Percentiles rank a stretch among this genome's conserved stretches.
Conservation (phyloP, 2,113 vertebrate species). For the Pseudolaguvia tuberculata region DNA sequence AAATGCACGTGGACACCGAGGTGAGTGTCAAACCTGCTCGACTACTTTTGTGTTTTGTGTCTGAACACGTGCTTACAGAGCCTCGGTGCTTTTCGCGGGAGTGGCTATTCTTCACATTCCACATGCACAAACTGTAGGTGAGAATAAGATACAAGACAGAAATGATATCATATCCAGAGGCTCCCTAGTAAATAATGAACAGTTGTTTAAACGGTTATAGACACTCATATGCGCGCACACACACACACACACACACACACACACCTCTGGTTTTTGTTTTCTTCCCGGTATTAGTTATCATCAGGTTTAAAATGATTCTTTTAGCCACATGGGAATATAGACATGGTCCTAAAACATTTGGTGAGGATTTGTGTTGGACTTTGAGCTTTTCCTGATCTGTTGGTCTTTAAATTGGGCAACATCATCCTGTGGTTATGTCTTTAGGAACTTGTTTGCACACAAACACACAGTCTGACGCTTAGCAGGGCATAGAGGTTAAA, state of each 20-base stretch:
- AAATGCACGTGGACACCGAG: slow-evolving; percentile 85
- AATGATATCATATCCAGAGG: neutral
- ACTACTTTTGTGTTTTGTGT: neutral
- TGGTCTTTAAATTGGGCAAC: no score
- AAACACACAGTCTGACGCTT: neutral
- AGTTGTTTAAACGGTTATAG: neutral
- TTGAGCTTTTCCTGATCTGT: neutral
- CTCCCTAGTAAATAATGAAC: neutral
- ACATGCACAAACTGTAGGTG: neutral
- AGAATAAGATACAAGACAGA: neutral
- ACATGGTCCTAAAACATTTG: neutral
- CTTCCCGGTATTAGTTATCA: neutral
- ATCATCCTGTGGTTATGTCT: neutral
- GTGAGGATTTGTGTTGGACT: neutral
- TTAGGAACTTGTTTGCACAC: neutral
- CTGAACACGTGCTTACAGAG: neutral
- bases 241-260: neutral
- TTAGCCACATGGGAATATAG: neutral
- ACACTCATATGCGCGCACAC: no score
- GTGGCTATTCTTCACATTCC: slow-evolving; percentile 7
- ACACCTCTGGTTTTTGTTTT: neutral
- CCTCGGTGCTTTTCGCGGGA: neutral
- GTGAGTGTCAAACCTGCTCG: slow-evolving; percentile 59
- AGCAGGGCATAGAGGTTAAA: neutral
- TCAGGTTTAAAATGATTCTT: neutral